phyloP scores from a whole-genome alignment of 1,140 invertebrate genomes.

The Metopolophium dirhodum region DNA sequence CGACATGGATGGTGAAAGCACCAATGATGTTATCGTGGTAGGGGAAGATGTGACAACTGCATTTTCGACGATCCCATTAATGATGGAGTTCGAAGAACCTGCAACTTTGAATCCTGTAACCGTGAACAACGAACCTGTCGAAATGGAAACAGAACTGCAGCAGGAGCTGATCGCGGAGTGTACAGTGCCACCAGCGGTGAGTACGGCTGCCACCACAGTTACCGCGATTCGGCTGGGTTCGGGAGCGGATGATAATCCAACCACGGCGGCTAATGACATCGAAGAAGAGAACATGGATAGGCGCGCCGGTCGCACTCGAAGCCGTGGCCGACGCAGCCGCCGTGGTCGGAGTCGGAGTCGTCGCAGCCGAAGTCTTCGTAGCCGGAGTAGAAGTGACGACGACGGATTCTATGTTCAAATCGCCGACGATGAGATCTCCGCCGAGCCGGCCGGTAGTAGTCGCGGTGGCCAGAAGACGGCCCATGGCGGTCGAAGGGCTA shows the following conservation, averaged over 20 bases:
- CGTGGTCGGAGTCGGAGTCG: background rate
- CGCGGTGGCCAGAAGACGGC: background rate
- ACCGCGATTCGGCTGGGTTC: background rate
- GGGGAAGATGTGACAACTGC: too few species aligned
- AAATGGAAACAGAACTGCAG: background rate
- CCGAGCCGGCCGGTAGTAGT: background rate
- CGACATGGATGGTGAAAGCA: background rate
- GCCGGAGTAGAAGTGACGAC: background rate
- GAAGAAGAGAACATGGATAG: background rate
- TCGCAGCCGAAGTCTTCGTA: too few species aligned
- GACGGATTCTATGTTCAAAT: background rate
- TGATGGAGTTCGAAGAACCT: background rate
- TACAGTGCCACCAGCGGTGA: too few species aligned
- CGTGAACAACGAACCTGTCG: background rate
- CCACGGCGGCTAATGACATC: background rate
- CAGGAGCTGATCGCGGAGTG: background rate
- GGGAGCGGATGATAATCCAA: background rate
- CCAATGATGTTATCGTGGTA: background rate
- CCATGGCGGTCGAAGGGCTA: too few species aligned
- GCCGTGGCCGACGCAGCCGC: too few species aligned
- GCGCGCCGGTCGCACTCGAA: too few species aligned
- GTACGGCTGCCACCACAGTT: background rate
- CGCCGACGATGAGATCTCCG: background rate
- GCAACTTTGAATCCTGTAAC: background rate
- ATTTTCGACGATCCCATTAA: background rate